Base-by-base conservation (phyloP, 1,140 invertebrate genomes). In the Periplaneta americana region DNA sequence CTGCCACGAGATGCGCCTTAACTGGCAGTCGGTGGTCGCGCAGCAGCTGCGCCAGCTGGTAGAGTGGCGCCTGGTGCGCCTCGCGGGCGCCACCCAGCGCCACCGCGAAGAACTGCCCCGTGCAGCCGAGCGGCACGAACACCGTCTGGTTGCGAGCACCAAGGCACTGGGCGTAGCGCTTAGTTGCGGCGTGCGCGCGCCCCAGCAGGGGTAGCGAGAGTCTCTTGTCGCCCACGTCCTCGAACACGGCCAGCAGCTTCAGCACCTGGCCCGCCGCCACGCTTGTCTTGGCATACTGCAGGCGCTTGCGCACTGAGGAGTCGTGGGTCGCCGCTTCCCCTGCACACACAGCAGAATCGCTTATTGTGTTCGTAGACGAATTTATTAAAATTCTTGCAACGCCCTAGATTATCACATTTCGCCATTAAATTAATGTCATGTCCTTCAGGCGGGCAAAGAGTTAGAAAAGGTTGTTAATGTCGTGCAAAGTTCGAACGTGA, bases 131-230 rank as follows among this genome's bases (percentile, higher is more conserved):
- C 17, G 88, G 87, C 22, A 88, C 82, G 82, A 87, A 88, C 28
- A 88, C 81, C 13, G 86, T 84, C 87, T 88, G 84, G 75, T 87
- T 87, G 80, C 84, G 84, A 33, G 86, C 86, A 78, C 84, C 87
- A 9, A 88, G 83, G 80, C 88, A 88, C 81, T 88, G 87, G 31
- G 87, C 86, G 80, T 88, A 88, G 80, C 87, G 86, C 80, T 85
- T n/a, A 82, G 82, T 82, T 76, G 13, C 79, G 74, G 28, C 10
- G 48, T 79, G 36, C 76, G 79, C 34, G 82, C 84, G 75, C 9
- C 80, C 76, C 80, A 78, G 4, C 28, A 48, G 39, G 22, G 77
- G 35, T 2, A 78, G 77, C 2, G 77, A 78, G 15, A 78, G 35
- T 28, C 77, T n/a, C 5, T 48, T 31, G 28, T 78, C 18, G 10